These are phyloP conservation scores for Papilio dardanus DNA, from an alignment of 1,140 invertebrate genomes.

Conservation along the genomic window DNA sequence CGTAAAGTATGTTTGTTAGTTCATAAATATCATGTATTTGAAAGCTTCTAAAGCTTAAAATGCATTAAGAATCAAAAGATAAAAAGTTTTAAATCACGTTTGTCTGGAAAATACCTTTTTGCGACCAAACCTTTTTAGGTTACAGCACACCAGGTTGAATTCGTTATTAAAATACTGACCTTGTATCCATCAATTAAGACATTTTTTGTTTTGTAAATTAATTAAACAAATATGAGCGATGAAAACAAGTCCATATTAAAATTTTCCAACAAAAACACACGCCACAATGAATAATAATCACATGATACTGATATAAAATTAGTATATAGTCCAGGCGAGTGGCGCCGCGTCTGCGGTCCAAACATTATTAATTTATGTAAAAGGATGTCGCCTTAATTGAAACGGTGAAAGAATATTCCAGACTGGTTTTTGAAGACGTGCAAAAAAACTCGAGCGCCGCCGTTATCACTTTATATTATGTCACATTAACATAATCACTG, in stretches of 20 bases:
- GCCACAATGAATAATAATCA: constrained; percentile 35
- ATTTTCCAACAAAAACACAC: constrained; percentile 34
- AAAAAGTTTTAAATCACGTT: too few species aligned
- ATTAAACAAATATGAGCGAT: background rate
- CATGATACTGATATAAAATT: constrained; percentile 22
- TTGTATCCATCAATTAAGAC: background rate
- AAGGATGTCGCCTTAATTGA: constrained; percentile 37
- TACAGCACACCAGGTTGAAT: background rate
- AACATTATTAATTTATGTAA: constrained; percentile 36
- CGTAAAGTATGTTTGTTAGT: background rate
- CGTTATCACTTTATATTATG: constrained; percentile 38
- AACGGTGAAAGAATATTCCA: constrained; percentile 39
- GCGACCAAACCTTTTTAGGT: background rate
- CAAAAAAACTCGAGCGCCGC: constrained; percentile 4
- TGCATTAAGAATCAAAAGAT: too few species aligned
- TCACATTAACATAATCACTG: constrained; percentile 36
- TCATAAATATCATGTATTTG: constrained; percentile 3
- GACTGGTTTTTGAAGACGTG: constrained; percentile 32
- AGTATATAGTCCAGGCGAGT: constrained; percentile 34
- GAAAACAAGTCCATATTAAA: constrained; percentile 18
- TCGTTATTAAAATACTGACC: background rate
- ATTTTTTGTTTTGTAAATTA: background rate
- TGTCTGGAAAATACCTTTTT: background rate
- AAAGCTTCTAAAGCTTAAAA: background rate
- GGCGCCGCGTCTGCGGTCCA: constrained; percentile 33